Evolutionary conservation across 1,140 invertebrate species (phyloP), one percentile per base, ranked within the genome.

Genomic region (Trachelipus rathkii): DNA sequence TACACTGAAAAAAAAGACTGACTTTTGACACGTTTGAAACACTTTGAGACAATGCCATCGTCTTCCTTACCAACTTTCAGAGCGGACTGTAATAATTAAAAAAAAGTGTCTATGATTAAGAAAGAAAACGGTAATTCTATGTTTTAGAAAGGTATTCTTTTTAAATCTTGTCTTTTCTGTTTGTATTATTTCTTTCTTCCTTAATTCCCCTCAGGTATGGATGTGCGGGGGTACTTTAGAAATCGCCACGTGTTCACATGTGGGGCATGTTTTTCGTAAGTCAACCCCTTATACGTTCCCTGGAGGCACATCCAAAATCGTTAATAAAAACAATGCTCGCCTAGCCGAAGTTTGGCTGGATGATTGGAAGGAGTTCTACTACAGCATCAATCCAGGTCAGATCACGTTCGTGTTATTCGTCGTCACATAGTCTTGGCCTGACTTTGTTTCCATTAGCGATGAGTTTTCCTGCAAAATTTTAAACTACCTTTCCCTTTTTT

Each of bases 271-370:
- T 82, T 99, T 99, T 89, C 91, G 97, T 84, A 99, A 99, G 89
- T 96, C 96, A 82, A 98, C 95, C 82, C 97, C 97, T 66, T 99
- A 99, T 87, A 95, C 95, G 82, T 99, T 99, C 88, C 97, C 97
- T 77, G 97, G 97, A 83, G 97, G 97, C 82, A 98, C 95, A 82
- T 94, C 95, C 84, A 92, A 94, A 85, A 95, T 99, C 86, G 94
- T 99, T 86, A 96, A 99, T 90, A 95, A 97, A 89, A 98, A 98
- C 89, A 96, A 96, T 89, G 95, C 94, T 82, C 90, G 96, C 82
- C 90, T 97, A 83, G 95, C 95, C 79, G 94, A 96, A 87, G 96
- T 98, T 82, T 98, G 96, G 96, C 91, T 98, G 87, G 96, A 98
- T 88, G 93, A 96, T 84, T 98, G 95, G 94, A 95, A 95, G 89